Evolutionary conservation across 30 jellyfish, hydroid and myxozoan species (phyloP), one percentile per base, ranked within the genome.

Genomic region (Turritopsis rubra): DNA sequence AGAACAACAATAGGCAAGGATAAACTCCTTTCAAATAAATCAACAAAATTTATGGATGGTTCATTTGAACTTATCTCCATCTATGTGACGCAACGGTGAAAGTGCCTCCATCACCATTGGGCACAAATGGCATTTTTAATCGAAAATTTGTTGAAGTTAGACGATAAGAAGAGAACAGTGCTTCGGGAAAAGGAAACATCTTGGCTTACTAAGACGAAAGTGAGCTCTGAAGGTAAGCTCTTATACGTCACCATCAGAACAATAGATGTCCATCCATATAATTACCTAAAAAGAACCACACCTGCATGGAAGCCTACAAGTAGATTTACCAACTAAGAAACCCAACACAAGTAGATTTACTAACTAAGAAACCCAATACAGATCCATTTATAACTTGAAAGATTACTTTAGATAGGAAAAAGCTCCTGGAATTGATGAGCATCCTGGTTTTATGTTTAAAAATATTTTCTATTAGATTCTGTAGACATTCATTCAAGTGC

Each of bases 401-500:
- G n/a, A n/a, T n/a, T n/a, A n/a, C n/a, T n/a, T n/a, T n/a, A n/a
- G n/a, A n/a, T n/a, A n/a, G n/a, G n/a, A n/a, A n/a, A n/a, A n/a
- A n/a, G n/a, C n/a, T n/a, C n/a, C n/a, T n/a, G n/a, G n/a, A n/a
- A n/a, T n/a, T n/a, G n/a, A n/a, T n/a, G n/a, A n/a, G n/a, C n/a
- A n/a, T n/a, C n/a, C n/a, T n/a, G n/a, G n/a, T 41, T 41, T 41
- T 13, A 41, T 41, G 60, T 41, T 41, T 41, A 41, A 41, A 41
- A 41, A 13, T 41, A 5, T 41, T 41, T 3, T 13, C 60, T 41
- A 5, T 13, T 41, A 41, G 60, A 41, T 41, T n/a, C n/a, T n/a
- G n/a, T n/a, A n/a, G n/a, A n/a, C n/a, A 41, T 13, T 41, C 60
- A 41, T 68, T 68, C 77, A 23, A 68, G 77, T 68, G 77, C 77